Evolutionary conservation across 1,140 invertebrate genomes (phyloP), one percentile per base, ranked within the genome.

Genomic region (Calycopis cecrops): DNA sequence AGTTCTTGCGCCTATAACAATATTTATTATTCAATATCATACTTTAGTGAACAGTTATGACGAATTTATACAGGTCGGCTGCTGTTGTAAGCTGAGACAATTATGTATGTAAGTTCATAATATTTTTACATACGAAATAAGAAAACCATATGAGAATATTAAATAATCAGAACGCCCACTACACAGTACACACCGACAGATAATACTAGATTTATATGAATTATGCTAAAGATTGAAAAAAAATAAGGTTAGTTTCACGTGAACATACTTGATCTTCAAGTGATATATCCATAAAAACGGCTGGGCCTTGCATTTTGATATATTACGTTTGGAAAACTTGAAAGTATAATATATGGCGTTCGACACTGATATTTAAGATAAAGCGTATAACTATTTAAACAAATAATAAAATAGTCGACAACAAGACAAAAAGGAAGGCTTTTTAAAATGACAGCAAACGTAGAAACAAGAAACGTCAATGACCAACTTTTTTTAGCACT

Each of bases 261-360:
- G 60, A 68, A 73, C 73, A 71, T 71, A 94, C 94, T 91, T 95
- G 93, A 75, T 94, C 93, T 71, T 95, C 93, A 51, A 93, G 88
- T 11, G 92, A 91, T 71, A 94, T 90, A 81, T 95, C 94, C 88
- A 95, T 94, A 90, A 94, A 95, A 79, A 94, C 92, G 37, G 93
- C 91, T 59, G 93, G 93, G 8, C 92, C 92, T 71, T 93, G 91
- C 93, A 94, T 94, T 52, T 62, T 87, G 59, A 28, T 28, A 28
- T 37, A 44, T 64, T 50, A 33, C 53, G 52, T 48, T 9, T 16
- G 0, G 40, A 16, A 16, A 42, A 42, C 9, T 44, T 44, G 40
- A 17, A 16, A 9, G 0, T 16, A 44, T 14, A 9, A 3, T 44
- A 1, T 17, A 9, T 44, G 40, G 14, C 21, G 9, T 37, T 37